Conservation (phyloP, 2,113 vertebrate species). For the Thamnaconus septentrionalis region DNA sequence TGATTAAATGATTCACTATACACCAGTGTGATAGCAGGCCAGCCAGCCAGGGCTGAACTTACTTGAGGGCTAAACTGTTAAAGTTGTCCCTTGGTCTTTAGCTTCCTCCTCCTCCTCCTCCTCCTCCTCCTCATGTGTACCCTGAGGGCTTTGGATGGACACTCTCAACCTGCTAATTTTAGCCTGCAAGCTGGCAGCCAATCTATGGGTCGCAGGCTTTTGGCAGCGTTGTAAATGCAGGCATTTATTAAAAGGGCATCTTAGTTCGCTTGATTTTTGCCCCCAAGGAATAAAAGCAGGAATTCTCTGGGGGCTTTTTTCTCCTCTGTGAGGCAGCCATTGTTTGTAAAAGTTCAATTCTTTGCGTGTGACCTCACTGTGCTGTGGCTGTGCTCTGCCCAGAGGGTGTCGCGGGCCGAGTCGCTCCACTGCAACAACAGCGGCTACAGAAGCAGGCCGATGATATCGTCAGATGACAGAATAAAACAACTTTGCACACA, state of each 20-base stretch:
- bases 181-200: conserved; percentile 12
- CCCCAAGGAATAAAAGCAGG: conserved; percentile 21
- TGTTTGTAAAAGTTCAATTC: conserved; percentile 38
- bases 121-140: not conserved
- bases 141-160: conserved; percentile 32
- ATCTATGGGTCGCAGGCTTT: conserved; percentile 4
- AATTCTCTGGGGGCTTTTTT: conserved; percentile 16
- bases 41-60: no score
- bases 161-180: conserved; percentile 46
- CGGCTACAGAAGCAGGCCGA: conserved; percentile 18
- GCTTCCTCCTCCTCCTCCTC: not conserved
- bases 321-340: conserved; percentile 11
- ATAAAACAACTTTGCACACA: not conserved
- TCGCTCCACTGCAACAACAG: conserved; percentile 3
- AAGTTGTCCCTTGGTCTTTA: no score
- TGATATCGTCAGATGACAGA: conserved; percentile 23
- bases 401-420: conserved; percentile 13
- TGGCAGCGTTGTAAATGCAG: conserved; percentile 30
- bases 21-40: no score
- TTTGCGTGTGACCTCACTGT: conserved; percentile 28
- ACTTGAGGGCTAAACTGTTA: no score
- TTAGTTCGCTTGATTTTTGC: conserved; percentile 20
- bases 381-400: not conserved
- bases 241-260: conserved; percentile 14
- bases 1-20: no score